Percentiles rank a stretch among this genome's conserved stretches.
Conservation (phyloP, 1,140 invertebrate species). For the Latrodectus geometricus region DNA sequence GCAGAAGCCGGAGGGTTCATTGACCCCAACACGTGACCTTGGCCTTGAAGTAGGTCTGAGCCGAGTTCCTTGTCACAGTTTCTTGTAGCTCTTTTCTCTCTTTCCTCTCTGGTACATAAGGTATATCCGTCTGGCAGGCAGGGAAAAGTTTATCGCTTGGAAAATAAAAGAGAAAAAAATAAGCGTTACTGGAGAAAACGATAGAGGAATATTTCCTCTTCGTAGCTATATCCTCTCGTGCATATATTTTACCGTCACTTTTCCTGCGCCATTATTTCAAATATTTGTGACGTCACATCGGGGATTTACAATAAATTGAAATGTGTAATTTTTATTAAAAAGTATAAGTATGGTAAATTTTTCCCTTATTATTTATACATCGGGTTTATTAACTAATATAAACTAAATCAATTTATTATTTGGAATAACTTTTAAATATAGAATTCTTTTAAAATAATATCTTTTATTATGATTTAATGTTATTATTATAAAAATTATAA, state of each 20-base stretch:
- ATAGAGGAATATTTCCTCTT: not conserved
- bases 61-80: not conserved
- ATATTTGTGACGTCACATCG: too few relatives aligned
- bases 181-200: not conserved
- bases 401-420: too few relatives aligned
- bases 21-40: not conserved
- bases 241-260: not conserved
- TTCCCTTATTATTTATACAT: too few relatives aligned
- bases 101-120: not conserved
- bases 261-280: not conserved
- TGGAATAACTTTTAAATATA: too few relatives aligned
- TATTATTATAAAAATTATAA: too few relatives aligned
- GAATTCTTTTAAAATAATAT: too few relatives aligned
- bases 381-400: too few relatives aligned
- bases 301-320: too few relatives aligned
- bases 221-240: not conserved
- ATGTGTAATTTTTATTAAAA: too few relatives aligned
- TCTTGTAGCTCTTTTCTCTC: not conserved
- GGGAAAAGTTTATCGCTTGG: not conserved
- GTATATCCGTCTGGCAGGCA: not conserved
- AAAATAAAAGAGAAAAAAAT: not conserved
- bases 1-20: not conserved
- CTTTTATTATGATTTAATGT: too few relatives aligned
- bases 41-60: not conserved
- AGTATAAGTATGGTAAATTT: too few relatives aligned